A percentile compares a stretch with the other conserved stretches of the same genome.
Conservation (phyloP, 2,113 vertebrate species). For the Odontophorus gujanensis region DNA sequence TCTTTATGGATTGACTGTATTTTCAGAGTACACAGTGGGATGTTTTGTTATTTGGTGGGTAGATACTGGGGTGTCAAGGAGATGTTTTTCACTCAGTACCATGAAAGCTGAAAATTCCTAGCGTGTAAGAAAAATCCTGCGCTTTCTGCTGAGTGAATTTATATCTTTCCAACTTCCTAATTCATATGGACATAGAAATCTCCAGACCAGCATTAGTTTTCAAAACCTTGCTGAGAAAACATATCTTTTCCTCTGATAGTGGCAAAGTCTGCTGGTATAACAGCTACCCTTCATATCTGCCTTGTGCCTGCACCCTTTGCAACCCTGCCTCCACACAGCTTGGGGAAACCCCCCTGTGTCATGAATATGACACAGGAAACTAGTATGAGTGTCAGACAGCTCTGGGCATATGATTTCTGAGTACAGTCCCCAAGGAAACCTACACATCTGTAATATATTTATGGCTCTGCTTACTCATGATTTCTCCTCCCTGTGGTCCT, state of each 20-base stretch:
- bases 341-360: neutral
- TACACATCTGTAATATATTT: conserved; percentile 50
- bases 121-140: neutral
- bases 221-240: conserved; percentile 17
- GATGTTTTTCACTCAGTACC: neutral
- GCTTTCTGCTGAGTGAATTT: conserved; percentile 11
- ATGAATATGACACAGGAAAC: neutral
- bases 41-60: neutral
- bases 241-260: neutral
- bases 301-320: neutral
- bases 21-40: rapidly evolving
- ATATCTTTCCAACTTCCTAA: conserved; percentile 22
- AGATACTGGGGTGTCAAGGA: neutral
- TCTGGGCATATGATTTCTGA: conserved; percentile 41
- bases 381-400: neutral
- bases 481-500: conserved; percentile 59
- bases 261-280: neutral
- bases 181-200: neutral
- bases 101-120: neutral
- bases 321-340: conserved; percentile 6
- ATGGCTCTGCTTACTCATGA: conserved; percentile 54
- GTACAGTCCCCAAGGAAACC: conserved; percentile 4
- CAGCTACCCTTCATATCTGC: neutral
- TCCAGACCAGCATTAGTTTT: neutral
- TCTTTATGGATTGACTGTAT: neutral